Conservation (phyloP, 2,797 vertebrate species). For the Melanotaenia trifasciata region DNA sequence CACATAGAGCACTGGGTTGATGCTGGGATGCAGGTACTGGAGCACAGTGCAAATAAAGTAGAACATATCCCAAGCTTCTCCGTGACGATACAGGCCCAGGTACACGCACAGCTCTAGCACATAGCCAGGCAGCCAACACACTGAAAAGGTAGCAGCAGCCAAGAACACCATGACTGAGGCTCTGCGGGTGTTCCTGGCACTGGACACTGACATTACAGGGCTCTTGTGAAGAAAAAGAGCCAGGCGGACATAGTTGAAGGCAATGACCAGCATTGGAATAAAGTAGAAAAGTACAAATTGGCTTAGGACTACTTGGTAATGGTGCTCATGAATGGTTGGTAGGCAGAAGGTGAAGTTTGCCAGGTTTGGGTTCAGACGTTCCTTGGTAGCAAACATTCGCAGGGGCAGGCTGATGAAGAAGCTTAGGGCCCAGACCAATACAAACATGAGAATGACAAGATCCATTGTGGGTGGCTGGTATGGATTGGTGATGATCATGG, state of each 20-base stretch:
- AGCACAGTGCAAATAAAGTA: conserved; percentile 80
- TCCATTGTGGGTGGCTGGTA: conserved; percentile 78
- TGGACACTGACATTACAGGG: conserved; percentile 80
- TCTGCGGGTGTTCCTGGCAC: conserved; percentile 79
- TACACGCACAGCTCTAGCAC: conserved; percentile 82
- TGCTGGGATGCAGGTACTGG: conserved; percentile 80
- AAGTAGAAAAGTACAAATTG: conserved; percentile 84
- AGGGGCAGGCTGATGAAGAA: conserved; percentile 83
- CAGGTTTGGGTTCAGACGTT: conserved; percentile 62
- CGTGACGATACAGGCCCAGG: conserved; percentile 76
- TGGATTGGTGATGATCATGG: conserved; percentile 82
- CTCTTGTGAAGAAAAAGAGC: conserved; percentile 82
- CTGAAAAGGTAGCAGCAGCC: conserved; percentile 81
- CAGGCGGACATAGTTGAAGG: conserved; percentile 81
- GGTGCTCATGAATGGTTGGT: conserved; percentile 80
- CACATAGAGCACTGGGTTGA: conserved; percentile 82
- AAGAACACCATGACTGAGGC: conserved; percentile 83
- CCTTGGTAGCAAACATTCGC: conserved; percentile 78
- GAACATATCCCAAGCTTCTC: conserved; percentile 79
- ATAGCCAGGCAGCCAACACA: conserved; percentile 83
- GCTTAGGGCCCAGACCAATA: conserved; percentile 80
- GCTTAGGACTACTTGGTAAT: conserved; percentile 81
- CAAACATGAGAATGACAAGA: conserved; percentile 77
- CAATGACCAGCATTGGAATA: conserved; percentile 81
- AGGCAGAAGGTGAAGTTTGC: conserved; percentile 79